Evolutionary conservation across 2,113 vertebrate species (phyloP).

Genomic region (Pagrus major): DNA sequence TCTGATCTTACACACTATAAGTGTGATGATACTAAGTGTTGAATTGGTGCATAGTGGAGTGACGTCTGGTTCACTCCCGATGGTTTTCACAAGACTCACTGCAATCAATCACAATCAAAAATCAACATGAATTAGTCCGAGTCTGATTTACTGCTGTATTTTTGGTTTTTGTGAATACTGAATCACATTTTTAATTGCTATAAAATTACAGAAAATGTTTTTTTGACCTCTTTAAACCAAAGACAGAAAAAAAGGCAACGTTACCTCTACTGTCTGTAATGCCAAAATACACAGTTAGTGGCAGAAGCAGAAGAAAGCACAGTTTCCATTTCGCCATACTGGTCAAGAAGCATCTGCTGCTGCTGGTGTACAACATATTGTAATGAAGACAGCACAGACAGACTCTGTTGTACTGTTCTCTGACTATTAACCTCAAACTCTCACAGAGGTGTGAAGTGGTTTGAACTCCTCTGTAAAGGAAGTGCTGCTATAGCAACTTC

Average conservation of each 20-base stretch:
- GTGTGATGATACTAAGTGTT: rapidly evolving
- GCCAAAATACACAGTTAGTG: rapidly evolving
- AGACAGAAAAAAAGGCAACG: too few species aligned
- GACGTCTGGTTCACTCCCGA: background rate
- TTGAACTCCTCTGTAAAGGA: background rate
- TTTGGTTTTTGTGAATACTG: too few species aligned
- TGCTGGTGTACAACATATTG: rapidly evolving
- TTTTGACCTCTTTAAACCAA: too few species aligned
- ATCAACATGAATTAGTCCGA: too few species aligned
- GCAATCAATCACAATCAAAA: background rate
- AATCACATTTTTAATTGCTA: too few species aligned
- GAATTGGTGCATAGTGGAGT: conserved; percentile 4
- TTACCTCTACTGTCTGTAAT: conserved; percentile 32
- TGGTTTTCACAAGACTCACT: background rate
- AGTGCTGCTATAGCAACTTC: background rate
- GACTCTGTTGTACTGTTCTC: background rate
- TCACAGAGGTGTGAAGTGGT: background rate
- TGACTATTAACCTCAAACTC: background rate
- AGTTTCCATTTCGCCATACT: background rate
- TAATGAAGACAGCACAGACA: background rate
- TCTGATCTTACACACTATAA: conserved; percentile 21
- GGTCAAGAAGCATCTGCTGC: background rate
- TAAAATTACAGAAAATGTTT: too few species aligned
- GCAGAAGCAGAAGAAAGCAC: conserved; percentile 28
- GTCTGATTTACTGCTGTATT: too few species aligned